phyloP scores from a whole-genome alignment of 1,140 invertebrate species.

The Heliothis subflexa region DNA sequence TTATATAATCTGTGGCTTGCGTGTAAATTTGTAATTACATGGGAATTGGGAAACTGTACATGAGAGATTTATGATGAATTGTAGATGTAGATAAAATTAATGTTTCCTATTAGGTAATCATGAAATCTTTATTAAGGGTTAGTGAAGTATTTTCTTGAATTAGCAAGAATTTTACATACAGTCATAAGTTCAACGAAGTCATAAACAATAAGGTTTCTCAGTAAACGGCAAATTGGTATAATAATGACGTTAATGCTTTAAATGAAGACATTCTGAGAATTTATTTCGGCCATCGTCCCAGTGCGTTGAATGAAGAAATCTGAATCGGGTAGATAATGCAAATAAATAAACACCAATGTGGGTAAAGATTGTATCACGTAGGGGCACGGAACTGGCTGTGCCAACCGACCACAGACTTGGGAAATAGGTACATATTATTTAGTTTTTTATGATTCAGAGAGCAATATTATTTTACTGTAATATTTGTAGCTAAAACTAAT shows the following conservation, averaged over 20 bases:
- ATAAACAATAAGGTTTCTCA: constrained; percentile 38
- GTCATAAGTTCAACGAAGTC: constrained; percentile 30
- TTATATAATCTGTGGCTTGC: constrained; percentile 18
- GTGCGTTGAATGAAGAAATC: constrained; percentile 45
- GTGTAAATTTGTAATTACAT: constrained; percentile 29
- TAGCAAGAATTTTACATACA: not conserved
- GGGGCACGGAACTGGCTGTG: not conserved
- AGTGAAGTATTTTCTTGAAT: not conserved
- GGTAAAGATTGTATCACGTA: constrained; percentile 44
- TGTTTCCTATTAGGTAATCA: not conserved
- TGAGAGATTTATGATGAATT: not conserved
- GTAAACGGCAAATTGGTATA: constrained; percentile 28
- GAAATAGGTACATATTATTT: constrained; percentile 18
- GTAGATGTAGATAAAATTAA: not conserved
- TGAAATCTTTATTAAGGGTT: not conserved
- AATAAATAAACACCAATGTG: constrained; percentile 36
- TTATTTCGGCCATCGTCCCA: constrained; percentile 34
- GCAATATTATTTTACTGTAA: not conserved
- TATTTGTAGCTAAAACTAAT: not conserved
- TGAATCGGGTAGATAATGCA: constrained; percentile 23
- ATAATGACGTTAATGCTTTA: constrained; percentile 38
- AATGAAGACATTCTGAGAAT: constrained; percentile 51
- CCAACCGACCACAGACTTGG: constrained; percentile 21
- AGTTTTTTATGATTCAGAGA: not conserved
- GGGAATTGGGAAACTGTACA: constrained; percentile 8